Base-by-base conservation (phyloP, 2,888 invertebrate species). In the Phragmatobia fuliginosa region DNA sequence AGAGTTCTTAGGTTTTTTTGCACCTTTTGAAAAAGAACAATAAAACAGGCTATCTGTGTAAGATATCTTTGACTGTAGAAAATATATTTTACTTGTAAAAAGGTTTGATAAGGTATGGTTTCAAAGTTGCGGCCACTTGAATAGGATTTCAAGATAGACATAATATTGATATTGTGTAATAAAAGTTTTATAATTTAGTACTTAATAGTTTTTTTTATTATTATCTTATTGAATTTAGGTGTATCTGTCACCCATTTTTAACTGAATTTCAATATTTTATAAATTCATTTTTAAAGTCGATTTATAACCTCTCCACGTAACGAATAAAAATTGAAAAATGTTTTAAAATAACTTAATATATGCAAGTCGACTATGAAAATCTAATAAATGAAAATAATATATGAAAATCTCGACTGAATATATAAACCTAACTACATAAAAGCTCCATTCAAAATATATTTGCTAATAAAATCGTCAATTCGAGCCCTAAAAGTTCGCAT, bases 391-490 rank as follows among this genome's bases (percentile, higher is more conserved):
- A n/a, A n/a, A n/a, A n/a, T n/a, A n/a, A n/a, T n/a, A 18, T 41
- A 18, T 41, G 18, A 41, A 6, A 41, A 41, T 52, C 14, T 25
- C 28, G 6, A 28, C 28, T 28, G 16, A 28, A 56, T 28, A 28
- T 56, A 56, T 16, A 56, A 56, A 56, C 16, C 2, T 25, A 52
- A 25, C 28, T 28, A 28, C 14, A 56, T 28, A 14, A 33, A 41
- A 31, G n/a, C 21, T 1, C 52, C 28, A 28, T 62, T 62, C 10
- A 7, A 28, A 62, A 62, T 21, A 31, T 56, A 21, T 56, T 71
- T 68, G 64, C 25, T 7, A 63, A 68, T 33, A 68, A 63, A 41
- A 68, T 63, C 38, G 32, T 6, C 41, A 32, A 63, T 68, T 41
- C n/a, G 4, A 36, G 58, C 45, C 32, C 31, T 31, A 58, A 63